A percentile compares a stretch with the other conserved stretches of the same genome.
Evolutionary conservation across 2,113 vertebrate genomes (phyloP).

Genomic region (Xyliphius kryptos): DNA sequence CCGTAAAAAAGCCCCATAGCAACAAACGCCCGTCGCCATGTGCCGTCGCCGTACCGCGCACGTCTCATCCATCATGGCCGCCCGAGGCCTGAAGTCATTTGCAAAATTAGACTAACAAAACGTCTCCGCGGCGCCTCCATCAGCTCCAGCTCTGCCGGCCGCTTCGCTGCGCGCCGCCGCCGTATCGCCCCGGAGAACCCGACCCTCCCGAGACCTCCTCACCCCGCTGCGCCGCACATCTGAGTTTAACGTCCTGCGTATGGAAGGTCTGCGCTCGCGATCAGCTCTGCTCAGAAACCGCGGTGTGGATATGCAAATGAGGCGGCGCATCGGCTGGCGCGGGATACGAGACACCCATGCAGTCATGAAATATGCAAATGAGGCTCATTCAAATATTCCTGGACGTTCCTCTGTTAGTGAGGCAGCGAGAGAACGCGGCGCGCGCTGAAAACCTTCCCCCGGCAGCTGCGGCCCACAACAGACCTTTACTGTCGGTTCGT

Average conservation of each 20-base stretch:
- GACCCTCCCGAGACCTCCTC: too few species aligned
- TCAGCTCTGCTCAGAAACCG: neutral
- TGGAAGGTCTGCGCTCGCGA: too few species aligned
- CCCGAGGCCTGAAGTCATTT: neutral
- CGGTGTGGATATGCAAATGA: neutral
- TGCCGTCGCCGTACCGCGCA: neutral
- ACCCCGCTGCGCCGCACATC: neutral
- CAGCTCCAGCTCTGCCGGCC: neutral
- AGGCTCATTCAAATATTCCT: constrained; percentile 5
- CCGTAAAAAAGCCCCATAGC: too few species aligned
- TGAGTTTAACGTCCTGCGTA: too few species aligned
- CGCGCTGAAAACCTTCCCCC: too few species aligned
- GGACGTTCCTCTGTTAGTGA: neutral
- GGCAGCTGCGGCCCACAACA: too few species aligned
- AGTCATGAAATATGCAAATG: constrained; percentile 30
- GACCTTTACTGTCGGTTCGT: too few species aligned
- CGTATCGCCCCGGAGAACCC: too few species aligned
- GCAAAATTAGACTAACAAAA: neutral
- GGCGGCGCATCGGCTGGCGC: too few species aligned
- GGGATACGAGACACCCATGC: too few species aligned
- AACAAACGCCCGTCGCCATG: too few species aligned
- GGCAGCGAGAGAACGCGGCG: neutral
- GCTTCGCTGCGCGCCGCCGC: too few species aligned
- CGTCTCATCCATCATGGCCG: neutral
- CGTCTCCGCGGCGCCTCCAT: neutral